Conservation (phyloP, 1,140 invertebrate species). For the Pseudomyrmex dendroicus region DNA sequence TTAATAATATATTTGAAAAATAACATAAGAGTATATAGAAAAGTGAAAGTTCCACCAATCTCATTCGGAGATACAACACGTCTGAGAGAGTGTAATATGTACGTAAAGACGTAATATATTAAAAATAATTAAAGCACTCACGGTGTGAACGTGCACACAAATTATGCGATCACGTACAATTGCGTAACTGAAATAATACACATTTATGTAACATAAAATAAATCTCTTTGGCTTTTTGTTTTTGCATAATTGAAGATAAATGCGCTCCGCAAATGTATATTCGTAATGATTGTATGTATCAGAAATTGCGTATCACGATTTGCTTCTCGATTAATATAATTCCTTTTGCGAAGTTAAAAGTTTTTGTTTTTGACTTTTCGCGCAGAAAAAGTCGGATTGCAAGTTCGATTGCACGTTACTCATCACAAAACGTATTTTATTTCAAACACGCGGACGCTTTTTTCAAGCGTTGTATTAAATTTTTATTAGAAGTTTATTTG, state of each 20-base stretch:
- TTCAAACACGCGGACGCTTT: slow-evolving; percentile 1
- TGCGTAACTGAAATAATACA: slow-evolving; percentile 74
- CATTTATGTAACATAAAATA: slow-evolving; percentile 72
- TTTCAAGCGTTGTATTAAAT: background rate
- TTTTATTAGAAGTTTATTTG: background rate
- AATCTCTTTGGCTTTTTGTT: slow-evolving; percentile 70
- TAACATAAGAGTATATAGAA: background rate
- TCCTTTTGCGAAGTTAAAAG: background rate
- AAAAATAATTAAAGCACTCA: slow-evolving; percentile 75
- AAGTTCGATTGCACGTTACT: background rate
- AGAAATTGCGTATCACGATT: slow-evolving; percentile 34
- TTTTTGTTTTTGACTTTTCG: background rate
- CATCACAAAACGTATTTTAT: slow-evolving; percentile 38
- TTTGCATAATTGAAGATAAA: slow-evolving; percentile 53
- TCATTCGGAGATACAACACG: slow-evolving; percentile 26
- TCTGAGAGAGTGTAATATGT: background rate
- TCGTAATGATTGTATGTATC: slow-evolving; percentile 1
- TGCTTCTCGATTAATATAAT: slow-evolving; percentile 3
- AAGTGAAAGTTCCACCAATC: background rate
- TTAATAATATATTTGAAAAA: background rate
- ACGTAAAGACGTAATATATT: slow-evolving; percentile 41
- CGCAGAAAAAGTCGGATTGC: slow-evolving; percentile 31
- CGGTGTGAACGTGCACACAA: slow-evolving; percentile 57
- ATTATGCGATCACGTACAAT: slow-evolving; percentile 61
- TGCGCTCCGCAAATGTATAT: slow-evolving; percentile 36